Percentiles rank a stretch among this genome's conserved stretches.
Evolutionary conservation across 2,797 vertebrate species (phyloP).

Genomic region (Smutsia temminckii): DNA sequence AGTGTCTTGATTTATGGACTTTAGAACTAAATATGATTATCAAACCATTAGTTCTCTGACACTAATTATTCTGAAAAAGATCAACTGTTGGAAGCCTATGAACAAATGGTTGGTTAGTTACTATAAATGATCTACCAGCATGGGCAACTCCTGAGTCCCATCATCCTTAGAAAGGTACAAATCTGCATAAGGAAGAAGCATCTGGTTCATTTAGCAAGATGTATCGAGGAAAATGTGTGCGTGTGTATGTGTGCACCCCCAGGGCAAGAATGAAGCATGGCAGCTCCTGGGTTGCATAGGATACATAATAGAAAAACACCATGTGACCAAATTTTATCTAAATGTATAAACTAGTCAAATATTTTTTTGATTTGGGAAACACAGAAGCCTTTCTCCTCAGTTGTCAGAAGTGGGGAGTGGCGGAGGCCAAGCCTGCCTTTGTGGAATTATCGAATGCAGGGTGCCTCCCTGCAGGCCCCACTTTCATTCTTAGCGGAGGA

Average conservation of each 20-base stretch:
- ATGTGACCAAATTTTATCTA: background rate
- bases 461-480: rapidly evolving
- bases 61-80: background rate
- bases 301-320: background rate
- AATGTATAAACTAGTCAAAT: background rate
- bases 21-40: background rate
- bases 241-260: rapidly evolving
- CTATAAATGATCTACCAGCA: background rate
- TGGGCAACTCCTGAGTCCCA: background rate
- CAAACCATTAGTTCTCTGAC: background rate
- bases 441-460: rapidly evolving
- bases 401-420: background rate
- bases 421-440: rapidly evolving
- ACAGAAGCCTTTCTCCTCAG: background rate
- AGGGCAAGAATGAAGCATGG: no score
- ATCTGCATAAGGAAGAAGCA: background rate
- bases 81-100: background rate
- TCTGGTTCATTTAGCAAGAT: background rate
- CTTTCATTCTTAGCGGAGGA: background rate
- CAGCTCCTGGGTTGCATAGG: rapidly evolving
- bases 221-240: background rate
- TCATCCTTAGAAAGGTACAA: background rate
- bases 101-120: background rate
- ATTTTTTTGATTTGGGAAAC: background rate
- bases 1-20: background rate